phyloP scores from a whole-genome alignment of 2,797 vertebrate species.

The Petrocephalus schoutedeni region DNA sequence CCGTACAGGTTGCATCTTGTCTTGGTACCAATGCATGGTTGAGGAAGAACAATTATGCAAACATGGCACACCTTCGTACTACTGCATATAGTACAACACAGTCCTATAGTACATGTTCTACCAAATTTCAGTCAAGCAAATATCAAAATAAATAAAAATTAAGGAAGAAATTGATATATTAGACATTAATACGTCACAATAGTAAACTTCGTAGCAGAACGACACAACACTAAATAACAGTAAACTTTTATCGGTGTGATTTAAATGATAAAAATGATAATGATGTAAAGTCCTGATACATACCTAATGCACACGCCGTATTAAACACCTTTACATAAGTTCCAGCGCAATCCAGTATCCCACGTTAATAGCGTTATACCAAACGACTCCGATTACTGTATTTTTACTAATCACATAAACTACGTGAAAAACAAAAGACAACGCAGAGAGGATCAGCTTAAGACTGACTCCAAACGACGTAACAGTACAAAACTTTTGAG shows the following conservation, averaged over 20 bases:
- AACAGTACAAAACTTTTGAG: neutral
- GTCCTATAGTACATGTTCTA: neutral
- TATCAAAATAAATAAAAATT: neutral
- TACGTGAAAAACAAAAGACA: neutral
- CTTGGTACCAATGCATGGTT: neutral
- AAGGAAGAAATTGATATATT: neutral
- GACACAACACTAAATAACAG: neutral
- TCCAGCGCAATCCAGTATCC: neutral
- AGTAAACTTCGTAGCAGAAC: neutral
- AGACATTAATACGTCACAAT: neutral
- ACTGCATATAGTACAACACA: neutral
- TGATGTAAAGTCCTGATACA: neutral
- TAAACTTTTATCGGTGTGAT: neutral
- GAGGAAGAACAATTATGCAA: neutral
- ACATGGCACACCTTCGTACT: neutral
- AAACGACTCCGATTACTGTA: neutral
- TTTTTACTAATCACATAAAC: neutral
- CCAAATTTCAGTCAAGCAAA: neutral
- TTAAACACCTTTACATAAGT: neutral
- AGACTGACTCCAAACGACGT: neutral
- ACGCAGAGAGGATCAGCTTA: neutral
- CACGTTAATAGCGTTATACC: neutral
- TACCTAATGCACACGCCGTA: neutral
- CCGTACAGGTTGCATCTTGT: neutral
- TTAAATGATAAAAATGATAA: neutral